phyloP scores from a whole-genome alignment of 1,140 invertebrate genomes.

The Cydia fagiglandana region DNA sequence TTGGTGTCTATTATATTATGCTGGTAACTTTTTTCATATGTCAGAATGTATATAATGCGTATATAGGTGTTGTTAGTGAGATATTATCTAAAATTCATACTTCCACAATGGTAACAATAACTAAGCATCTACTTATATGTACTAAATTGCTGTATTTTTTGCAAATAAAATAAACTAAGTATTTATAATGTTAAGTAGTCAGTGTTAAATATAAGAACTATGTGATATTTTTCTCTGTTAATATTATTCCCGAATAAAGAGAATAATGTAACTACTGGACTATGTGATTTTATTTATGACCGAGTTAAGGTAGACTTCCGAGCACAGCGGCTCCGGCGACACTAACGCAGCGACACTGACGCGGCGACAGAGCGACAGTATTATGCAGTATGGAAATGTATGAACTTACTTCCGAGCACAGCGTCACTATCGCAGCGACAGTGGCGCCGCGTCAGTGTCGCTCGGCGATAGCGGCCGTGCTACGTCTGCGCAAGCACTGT shows the following conservation, averaged over 20 bases:
- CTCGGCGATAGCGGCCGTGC: no score
- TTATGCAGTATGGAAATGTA: no score
- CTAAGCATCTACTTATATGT: slow-evolving; percentile 6
- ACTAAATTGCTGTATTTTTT: slow-evolving; percentile 5
- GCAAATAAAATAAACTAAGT: slow-evolving; percentile 34
- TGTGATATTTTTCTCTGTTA: slow-evolving; percentile 68
- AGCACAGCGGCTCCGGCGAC: no score
- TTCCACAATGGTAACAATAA: not conserved
- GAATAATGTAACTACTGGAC: slow-evolving; percentile 45
- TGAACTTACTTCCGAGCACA: no score
- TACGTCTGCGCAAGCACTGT: no score
- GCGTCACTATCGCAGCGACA: no score
- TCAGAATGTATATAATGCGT: not conserved
- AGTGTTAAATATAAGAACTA: slow-evolving; percentile 65
- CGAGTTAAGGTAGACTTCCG: no score
- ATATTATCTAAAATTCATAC: not conserved
- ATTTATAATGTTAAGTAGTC: slow-evolving; percentile 59
- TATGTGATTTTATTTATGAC: not conserved
- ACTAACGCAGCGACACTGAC: no score
- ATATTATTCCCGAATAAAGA: slow-evolving; percentile 69
- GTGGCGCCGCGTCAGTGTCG: no score
- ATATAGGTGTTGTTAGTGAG: not conserved
- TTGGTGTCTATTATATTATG: not conserved
- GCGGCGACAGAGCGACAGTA: no score
- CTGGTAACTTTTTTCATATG: not conserved